Conservation (phyloP, 2,888 invertebrate species). For the Zygaena filipendulae region DNA sequence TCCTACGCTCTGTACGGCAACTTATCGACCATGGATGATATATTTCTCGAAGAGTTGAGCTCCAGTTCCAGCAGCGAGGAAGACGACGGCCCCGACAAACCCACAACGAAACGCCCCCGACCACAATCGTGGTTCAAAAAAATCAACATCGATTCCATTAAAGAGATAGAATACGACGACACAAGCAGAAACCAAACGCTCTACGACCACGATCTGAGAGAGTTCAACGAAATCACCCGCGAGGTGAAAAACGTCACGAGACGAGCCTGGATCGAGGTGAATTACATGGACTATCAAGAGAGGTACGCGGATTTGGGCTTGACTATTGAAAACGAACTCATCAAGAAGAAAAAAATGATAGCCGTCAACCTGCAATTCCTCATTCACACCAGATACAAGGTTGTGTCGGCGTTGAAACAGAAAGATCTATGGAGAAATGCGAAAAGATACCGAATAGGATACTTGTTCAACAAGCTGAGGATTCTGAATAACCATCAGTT, state of each 20-base stretch:
- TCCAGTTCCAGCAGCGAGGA: constrained; percentile 5
- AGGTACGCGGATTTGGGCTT: too few species aligned
- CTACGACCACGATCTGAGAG: constrained; percentile 11
- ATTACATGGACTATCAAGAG: too few species aligned
- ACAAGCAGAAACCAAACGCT: neutral
- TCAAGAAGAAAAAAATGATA: constrained; percentile 12
- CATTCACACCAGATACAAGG: constrained; percentile 25
- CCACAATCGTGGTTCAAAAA: too few species aligned
- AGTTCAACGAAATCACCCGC: constrained; percentile 16
- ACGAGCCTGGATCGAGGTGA: too few species aligned
- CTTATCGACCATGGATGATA: constrained; percentile 14
- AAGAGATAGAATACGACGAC: constrained; percentile 1
- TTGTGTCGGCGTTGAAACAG: constrained; percentile 21
- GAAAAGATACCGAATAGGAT: constrained; percentile 29
- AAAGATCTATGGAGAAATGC: constrained; percentile 18
- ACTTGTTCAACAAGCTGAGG: constrained; percentile 29
- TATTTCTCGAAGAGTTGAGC: constrained; percentile 12
- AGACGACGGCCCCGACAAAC: too few species aligned
- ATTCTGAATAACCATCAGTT: constrained; percentile 23
- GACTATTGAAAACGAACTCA: constrained; percentile 7
- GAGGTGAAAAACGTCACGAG: constrained; percentile 11
- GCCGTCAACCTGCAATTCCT: constrained; percentile 18
- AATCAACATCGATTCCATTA: too few species aligned
- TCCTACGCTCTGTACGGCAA: constrained; percentile 15
- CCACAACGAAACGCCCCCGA: too few species aligned